Evolutionary conservation across 1,140 invertebrate genomes (phyloP), one percentile per base, ranked within the genome.

Genomic region (Babylonia areolata): DNA sequence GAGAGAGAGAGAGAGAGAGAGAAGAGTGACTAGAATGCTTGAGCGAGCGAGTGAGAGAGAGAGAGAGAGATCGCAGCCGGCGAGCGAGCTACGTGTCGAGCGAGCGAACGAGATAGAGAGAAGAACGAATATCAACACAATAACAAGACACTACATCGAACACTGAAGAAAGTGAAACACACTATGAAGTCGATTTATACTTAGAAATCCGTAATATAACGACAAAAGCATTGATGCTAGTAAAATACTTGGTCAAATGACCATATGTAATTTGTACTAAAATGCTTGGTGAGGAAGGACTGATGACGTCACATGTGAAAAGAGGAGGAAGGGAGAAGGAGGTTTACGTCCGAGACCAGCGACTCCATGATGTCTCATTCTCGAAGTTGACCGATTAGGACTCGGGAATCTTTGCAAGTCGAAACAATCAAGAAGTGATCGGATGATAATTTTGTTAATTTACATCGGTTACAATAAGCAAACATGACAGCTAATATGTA

Each of bases 401-500:
- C 42, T 71, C 69, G 73, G 75, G 35, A 64, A 58, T 69, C 54
- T 17, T 78, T 35, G 39, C 40, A 17, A 17, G 51, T 71, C 84
- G 40, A 51, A 77, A 33, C n/a, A 23, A 23, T 40, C 33, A 46
- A n/a, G 58, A 39, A 86, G 79, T 73, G 15, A 46, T 86, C 33
- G 58, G 17, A 51, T 54, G 40, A 75, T 33, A 35, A 73, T 51
- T 51, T 42, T 80, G 58, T 81, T 64, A 5, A 23, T 64, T 81
- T 28, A 58, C 40, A 40, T 80, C 51, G 37, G 46, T 5, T 79
- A 42, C 46, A 73, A 83, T 3, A 46, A 79, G 87, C 87, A 89
- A 97, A 96, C 95, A 98, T 98, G 97, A 97, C 97, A 95, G 97
- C 97, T 95, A 98, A 98, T 96, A 98, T 98, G 97, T 98, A 98